Evolutionary conservation across 2,797 vertebrate species (phyloP).

Genomic region (Amphiprion clarkii): DNA sequence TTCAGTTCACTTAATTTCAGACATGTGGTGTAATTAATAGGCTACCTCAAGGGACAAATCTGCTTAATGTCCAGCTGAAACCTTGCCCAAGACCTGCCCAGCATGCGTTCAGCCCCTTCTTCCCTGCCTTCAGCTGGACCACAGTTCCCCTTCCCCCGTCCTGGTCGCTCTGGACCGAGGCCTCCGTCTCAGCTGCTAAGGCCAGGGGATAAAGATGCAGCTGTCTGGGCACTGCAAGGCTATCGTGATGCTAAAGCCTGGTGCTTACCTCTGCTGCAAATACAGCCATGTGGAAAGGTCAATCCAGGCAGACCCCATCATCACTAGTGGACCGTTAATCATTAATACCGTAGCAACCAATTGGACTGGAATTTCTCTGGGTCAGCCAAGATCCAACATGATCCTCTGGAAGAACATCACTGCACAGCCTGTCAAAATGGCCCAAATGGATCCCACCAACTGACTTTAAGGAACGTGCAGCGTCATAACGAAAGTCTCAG

Average conservation of each 20-base stretch:
- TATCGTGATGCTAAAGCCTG: constrained; percentile 74
- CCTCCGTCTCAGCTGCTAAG: constrained; percentile 69
- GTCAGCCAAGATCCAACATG: constrained; percentile 67
- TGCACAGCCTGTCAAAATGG: constrained; percentile 31
- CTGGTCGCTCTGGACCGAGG: constrained; percentile 26
- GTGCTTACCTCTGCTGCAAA: constrained; percentile 74
- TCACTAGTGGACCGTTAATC: constrained; percentile 69
- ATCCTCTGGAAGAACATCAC: constrained; percentile 62
- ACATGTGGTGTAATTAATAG: constrained; percentile 33
- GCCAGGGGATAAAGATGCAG: constrained; percentile 78
- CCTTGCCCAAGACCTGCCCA: constrained; percentile 8
- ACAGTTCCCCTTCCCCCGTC: constrained; percentile 27
- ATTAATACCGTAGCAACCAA: constrained; percentile 72
- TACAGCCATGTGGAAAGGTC: constrained; percentile 78
- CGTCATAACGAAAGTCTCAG: constrained; percentile 60
- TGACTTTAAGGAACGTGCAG: constrained; percentile 48
- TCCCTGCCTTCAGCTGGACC: constrained; percentile 33
- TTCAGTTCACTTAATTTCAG: constrained; percentile 42
- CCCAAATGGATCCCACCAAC: constrained; percentile 60
- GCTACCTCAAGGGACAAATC: constrained; percentile 29
- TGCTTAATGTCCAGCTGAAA: constrained; percentile 37
- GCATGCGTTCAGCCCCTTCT: constrained; percentile 7
- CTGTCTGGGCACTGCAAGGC: constrained; percentile 73
- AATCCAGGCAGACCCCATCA: constrained; percentile 65
- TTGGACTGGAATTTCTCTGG: constrained; percentile 65